Conservation (phyloP, 1,140 invertebrate species). For the Triops cancriformis region DNA sequence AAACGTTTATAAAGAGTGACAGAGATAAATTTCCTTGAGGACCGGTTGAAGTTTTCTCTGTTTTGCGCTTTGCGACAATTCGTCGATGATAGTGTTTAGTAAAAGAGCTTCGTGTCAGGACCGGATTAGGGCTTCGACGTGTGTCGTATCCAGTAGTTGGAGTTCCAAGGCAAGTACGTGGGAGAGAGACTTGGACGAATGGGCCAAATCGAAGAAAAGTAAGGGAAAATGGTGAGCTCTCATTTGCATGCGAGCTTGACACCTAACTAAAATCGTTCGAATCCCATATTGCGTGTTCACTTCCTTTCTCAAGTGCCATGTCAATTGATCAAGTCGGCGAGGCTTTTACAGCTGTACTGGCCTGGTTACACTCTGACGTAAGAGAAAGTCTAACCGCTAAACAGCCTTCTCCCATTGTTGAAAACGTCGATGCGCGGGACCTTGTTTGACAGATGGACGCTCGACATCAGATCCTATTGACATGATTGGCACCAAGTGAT, state of each 20-base stretch:
- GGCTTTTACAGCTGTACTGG: neutral
- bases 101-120: neutral
- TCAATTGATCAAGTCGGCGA: neutral
- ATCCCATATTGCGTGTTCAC: neutral
- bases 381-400: neutral
- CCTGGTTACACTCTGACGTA: neutral
- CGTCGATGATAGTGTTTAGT: neutral
- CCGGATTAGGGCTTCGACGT: neutral
- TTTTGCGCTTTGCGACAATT: neutral
- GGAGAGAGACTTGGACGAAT: neutral
- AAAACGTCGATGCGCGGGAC: neutral
- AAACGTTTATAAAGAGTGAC: neutral
- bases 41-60: neutral
- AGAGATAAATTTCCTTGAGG: neutral
- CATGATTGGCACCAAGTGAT: constrained; percentile 7
- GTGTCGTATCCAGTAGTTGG: neutral
- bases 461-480: neutral
- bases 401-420: neutral
- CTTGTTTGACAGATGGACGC: neutral
- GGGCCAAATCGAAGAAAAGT: neutral
- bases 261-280: neutral
- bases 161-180: neutral
- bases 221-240: neutral
- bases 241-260: neutral
- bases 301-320: neutral